Evolutionary conservation across 2,113 vertebrate species (phyloP).

Genomic region (Periophthalmodon schlosseri): DNA sequence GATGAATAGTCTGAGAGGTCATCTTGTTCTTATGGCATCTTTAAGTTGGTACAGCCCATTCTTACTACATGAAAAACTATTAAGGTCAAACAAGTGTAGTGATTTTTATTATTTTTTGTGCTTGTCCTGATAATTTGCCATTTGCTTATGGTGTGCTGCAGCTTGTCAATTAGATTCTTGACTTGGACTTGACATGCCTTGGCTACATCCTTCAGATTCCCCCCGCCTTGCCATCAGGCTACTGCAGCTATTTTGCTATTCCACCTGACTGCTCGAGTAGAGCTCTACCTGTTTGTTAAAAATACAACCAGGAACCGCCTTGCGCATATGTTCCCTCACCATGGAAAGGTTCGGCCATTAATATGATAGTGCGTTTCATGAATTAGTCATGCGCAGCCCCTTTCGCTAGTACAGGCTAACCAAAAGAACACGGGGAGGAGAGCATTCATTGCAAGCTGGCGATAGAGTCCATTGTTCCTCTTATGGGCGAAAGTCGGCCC

Average conservation of each 20-base stretch:
- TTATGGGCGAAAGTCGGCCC: slow-evolving; percentile 45
- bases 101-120: too few relatives aligned
- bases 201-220: not conserved
- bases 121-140: too few relatives aligned
- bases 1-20: too few relatives aligned
- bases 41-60: too few relatives aligned
- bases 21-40: too few relatives aligned
- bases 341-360: slow-evolving; percentile 72
- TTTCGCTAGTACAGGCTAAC: slow-evolving; percentile 4
- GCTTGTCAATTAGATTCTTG: not conserved
- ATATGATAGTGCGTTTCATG: slow-evolving; percentile 75
- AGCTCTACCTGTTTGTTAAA: slow-evolving; percentile 50
- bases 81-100: too few relatives aligned
- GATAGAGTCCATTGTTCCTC: slow-evolving; percentile 35
- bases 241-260: slow-evolving; percentile 51
- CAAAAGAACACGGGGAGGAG: slow-evolving; percentile 36
- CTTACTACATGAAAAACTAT: too few relatives aligned
- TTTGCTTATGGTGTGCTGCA: not conserved
- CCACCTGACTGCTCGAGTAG: slow-evolving; percentile 59
- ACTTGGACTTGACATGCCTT: not conserved
- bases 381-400: slow-evolving; percentile 64
- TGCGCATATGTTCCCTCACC: slow-evolving; percentile 71
- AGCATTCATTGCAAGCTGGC: slow-evolving; percentile 20
- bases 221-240: not conserved
- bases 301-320: slow-evolving; percentile 63